These are phyloP conservation scores for Cheilosia soror DNA, from an alignment of 2,888 invertebrate genomes.

Conservation along the genomic window DNA sequence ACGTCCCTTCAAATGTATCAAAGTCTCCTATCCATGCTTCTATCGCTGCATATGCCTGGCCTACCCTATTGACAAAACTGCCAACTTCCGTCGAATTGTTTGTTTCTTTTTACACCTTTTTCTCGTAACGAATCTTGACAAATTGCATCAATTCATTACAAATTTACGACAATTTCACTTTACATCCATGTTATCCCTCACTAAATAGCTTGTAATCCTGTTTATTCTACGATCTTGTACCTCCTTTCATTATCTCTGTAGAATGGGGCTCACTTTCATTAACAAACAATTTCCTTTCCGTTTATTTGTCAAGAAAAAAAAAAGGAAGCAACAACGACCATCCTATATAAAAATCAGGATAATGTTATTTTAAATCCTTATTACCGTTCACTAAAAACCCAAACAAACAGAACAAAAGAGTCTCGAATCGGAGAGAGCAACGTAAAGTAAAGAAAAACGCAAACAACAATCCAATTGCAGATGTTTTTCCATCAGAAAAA, in stretches of 20 bases:
- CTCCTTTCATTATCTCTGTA: conserved; percentile 18
- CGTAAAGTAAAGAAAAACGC: conserved; percentile 14
- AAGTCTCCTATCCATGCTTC: too few relatives aligned
- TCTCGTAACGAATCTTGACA: conserved; percentile 48
- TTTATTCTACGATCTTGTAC: conserved; percentile 15
- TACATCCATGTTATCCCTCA: conserved; percentile 29
- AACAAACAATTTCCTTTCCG: conserved; percentile 66
- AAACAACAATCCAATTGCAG: conserved; percentile 71
- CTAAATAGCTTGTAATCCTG: conserved; percentile 57
- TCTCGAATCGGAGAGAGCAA: too few relatives aligned
- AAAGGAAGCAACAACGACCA: background rate
- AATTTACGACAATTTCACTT: conserved; percentile 24
- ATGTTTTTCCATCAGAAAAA: conserved; percentile 40
- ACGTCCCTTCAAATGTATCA: too few relatives aligned
- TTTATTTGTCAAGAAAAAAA: conserved; percentile 48
- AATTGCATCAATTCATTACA: conserved; percentile 42
- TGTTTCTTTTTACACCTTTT: conserved; percentile 34
- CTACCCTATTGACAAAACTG: background rate
- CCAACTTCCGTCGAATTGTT: conserved; percentile 25
- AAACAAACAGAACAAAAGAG: conserved; percentile 43
- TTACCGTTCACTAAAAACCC: conserved; percentile 26
- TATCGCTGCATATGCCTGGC: too few relatives aligned
- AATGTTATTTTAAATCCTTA: conserved; percentile 48
- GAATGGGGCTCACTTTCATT: conserved; percentile 60
- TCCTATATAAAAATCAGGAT: conserved; percentile 41